Evolutionary conservation across 2,113 vertebrate species (phyloP).

Genomic region (Synodontis membranacea): DNA sequence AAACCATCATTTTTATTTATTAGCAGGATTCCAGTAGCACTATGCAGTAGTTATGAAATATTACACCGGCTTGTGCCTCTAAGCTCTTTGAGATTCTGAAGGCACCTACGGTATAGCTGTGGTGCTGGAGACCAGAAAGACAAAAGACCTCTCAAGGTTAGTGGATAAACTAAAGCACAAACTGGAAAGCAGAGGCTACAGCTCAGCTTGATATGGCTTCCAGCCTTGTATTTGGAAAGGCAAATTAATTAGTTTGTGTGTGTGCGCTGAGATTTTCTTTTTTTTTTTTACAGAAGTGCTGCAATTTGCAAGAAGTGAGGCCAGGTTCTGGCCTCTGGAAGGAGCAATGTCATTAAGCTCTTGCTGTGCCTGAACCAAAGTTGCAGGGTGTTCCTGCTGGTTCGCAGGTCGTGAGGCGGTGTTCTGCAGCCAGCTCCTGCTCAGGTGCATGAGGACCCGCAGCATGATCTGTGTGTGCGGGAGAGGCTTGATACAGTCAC

Average conservation of each 20-base stretch:
- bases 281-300: not conserved
- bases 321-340: constrained; percentile 49
- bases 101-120: too few species aligned
- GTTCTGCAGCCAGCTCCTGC: constrained; percentile 43
- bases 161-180: not conserved
- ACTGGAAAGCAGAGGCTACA: constrained; percentile 2
- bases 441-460: constrained; percentile 44
- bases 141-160: constrained; percentile 33
- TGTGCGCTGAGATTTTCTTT: not conserved
- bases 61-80: not conserved
- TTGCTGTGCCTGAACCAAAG: constrained; percentile 64
- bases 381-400: constrained; percentile 57
- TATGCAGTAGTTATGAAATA: constrained; percentile 41
- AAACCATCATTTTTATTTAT: constrained; percentile 47
- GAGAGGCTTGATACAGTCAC: constrained; percentile 48
- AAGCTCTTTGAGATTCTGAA: not conserved
- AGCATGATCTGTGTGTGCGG: constrained; percentile 43
- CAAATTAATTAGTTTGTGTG: constrained; percentile 43
- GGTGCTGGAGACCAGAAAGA: not conserved
- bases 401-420: constrained; percentile 53
- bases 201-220: constrained; percentile 35
- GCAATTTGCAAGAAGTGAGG: not conserved
- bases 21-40: constrained; percentile 14
- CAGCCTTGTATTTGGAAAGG: constrained; percentile 39
- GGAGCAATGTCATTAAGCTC: constrained; percentile 59